These are phyloP conservation scores for Erythrolamprus reginae DNA, from an alignment of 2,113 vertebrate species.

Conservation along the genomic window DNA sequence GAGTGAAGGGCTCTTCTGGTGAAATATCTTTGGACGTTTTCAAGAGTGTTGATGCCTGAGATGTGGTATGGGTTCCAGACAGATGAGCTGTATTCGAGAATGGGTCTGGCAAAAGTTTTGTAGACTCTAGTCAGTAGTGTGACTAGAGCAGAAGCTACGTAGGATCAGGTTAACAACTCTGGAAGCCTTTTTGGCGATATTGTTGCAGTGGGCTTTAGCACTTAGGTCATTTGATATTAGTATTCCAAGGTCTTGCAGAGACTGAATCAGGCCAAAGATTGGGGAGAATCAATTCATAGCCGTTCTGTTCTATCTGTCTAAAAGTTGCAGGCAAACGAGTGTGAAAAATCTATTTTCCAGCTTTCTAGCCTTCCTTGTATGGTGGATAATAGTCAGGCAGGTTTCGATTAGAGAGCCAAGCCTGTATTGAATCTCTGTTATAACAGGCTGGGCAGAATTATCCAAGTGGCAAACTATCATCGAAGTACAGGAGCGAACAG, in stretches of 20 bases:
- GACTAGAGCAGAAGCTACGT: too few species aligned
- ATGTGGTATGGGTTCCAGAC: too few species aligned
- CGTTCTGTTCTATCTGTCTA: background rate
- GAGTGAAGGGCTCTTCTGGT: too few species aligned
- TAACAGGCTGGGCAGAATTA: slow-evolving; percentile 6
- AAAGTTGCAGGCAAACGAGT: background rate
- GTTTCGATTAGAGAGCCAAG: slow-evolving; percentile 10
- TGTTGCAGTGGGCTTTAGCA: too few species aligned
- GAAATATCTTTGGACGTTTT: too few species aligned
- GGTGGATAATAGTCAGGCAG: background rate
- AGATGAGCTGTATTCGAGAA: too few species aligned
- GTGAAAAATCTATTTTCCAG: background rate
- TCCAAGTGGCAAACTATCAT: slow-evolving; percentile 46
- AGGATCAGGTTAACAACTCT: too few species aligned
- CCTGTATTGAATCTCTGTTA: background rate
- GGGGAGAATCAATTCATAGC: background rate
- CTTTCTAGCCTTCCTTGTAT: background rate
- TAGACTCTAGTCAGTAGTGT: too few species aligned
- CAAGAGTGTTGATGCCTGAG: too few species aligned
- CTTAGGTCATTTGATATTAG: too few species aligned
- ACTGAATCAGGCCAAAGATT: accelerated
- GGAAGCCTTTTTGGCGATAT: too few species aligned
- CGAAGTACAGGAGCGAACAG: slow-evolving; percentile 15
- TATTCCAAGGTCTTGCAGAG: background rate
- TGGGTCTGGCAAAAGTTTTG: too few species aligned